Base-by-base conservation (phyloP, 2,888 invertebrate genomes). In the Stictocephala bisonia region DNA sequence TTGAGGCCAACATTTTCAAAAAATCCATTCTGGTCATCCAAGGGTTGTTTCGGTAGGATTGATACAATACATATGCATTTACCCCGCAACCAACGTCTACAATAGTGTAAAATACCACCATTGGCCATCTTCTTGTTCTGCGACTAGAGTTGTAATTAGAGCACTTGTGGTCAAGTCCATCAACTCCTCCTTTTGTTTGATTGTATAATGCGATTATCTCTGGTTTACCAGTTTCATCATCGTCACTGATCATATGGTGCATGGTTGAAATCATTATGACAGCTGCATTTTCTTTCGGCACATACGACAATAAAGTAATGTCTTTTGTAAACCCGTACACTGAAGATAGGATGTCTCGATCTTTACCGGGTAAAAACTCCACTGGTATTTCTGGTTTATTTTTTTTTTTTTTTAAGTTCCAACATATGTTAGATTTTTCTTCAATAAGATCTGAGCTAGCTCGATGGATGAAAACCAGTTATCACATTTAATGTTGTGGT, bases 381-480 rank as follows among this genome's bases (percentile, higher is more conserved):
- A 24, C 53, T 15, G 70, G 67, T 26, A 75, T 75, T 51, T 73
- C 72, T 29, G 18, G 35, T 69, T 72, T 75, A 71, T 75, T 75
- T 70, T 73, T 64, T 40, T 58, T 70, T 73, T 64, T 40, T 58
- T 31, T 22, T 58, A 41, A n/a, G 58, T 71, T 7, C 44, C 58
- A 31, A 58, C 22, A 31, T 58, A 71, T 13, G 71, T 58, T 27
- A 58, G 11, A 20, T 26, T 27, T 41, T 24, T 40, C 9, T 41
- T 41, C 15, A 20, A 20, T 13, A 72, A 26, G 18, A 41, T 44
- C 1, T 68, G n/a, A 4, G 24, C 58, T 3, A 71, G 29, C 58
- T 75, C 60, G 24, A 81, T 77, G 7, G 80, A 80, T 29, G 77
- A 75, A 76, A 80, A 81, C 79, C 80, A 81, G 74, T 81, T 81